Conservation (phyloP, 2,888 invertebrate genomes). For the Phyllotreta cruciferae region DNA sequence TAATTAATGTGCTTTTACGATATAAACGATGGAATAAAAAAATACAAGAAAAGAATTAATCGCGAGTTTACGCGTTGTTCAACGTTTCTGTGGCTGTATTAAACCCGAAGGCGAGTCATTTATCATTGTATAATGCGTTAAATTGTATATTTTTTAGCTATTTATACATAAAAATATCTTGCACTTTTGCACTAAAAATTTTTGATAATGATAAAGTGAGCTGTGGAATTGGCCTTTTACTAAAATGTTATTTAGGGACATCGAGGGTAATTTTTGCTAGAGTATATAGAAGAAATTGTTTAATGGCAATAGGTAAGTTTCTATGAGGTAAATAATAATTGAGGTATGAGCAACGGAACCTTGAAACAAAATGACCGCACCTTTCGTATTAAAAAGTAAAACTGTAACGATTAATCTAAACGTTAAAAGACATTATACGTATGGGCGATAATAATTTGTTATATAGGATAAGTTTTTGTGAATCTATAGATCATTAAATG, state of each 20-base stretch:
- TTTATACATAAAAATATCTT: too few relatives aligned
- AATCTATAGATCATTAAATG: too few relatives aligned
- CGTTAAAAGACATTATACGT: conserved; percentile 3
- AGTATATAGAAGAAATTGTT: background rate
- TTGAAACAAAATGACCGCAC: conserved; percentile 25
- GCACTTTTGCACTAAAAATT: too few relatives aligned
- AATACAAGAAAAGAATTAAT: background rate
- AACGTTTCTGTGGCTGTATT: too few relatives aligned
- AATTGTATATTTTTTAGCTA: too few relatives aligned
- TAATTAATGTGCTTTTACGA: conserved; percentile 14
- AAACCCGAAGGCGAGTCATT: too few relatives aligned
- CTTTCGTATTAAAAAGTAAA: conserved; percentile 26
- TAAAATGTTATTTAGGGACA: too few relatives aligned
- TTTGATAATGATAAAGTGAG: too few relatives aligned
- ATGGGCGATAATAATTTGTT: too few relatives aligned
- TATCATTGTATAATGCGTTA: too few relatives aligned
- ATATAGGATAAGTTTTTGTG: conserved; percentile 1
- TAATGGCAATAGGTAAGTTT: background rate
- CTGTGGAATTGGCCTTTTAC: too few relatives aligned
- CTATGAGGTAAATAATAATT: conserved; percentile 25
- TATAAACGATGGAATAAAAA: conserved; percentile 4
- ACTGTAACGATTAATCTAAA: conserved; percentile 15
- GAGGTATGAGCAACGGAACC: conserved; percentile 24
- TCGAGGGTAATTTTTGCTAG: too few relatives aligned
- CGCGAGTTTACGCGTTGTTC: background rate